Evolutionary conservation across 2,113 vertebrate species (phyloP), one percentile per base, ranked within the genome.

Genomic region (Mixornis gularis): DNA sequence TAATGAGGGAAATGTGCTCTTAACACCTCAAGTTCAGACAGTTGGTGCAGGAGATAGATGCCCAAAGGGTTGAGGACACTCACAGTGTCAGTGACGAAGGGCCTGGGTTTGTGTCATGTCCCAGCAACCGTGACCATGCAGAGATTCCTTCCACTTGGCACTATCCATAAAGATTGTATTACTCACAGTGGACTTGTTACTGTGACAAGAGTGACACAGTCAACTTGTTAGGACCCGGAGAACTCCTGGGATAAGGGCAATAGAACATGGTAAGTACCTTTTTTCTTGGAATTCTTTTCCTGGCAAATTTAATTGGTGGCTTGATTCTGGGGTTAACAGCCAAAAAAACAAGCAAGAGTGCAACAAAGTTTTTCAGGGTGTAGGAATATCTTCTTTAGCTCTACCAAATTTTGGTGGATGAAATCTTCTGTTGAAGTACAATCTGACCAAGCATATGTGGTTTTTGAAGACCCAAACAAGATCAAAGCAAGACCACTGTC

Each of bases 1-100:
- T 87, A 85, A 87, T 58, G 59, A 82, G 10, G 41, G 49, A 92
- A 68, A 94, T 82, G 74, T 92, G 85, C 53, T 93, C 30, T 36
- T 74, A 80, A 71, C 89, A 93, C 40, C 36, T 87, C 46, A 51
- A 58, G 27, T 64, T 87, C 70, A 87, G 59, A 72, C 53, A 76
- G 49, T 2, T 76, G n/a, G 49, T 76, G 41, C 44, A 79, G 41
- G 41, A 85, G 36, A 69, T 6, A 46, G 44, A 56, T 43, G 30
- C 49, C 84, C n/a, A 21, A 82, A 87, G 62, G 22, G 29, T 15
- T 87, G 81, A 64, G 49, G 40, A 58, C 32, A 41, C 8, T 80
- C 51, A 53, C 18, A n/a, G 17, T 26, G n/a, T 8, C 53, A 76
- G 32, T 29, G 56, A 56, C 16, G 30, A 78, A 87, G 44, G 25